Conservation (phyloP, 2,888 invertebrate species). For the Eristalis pertinax region DNA sequence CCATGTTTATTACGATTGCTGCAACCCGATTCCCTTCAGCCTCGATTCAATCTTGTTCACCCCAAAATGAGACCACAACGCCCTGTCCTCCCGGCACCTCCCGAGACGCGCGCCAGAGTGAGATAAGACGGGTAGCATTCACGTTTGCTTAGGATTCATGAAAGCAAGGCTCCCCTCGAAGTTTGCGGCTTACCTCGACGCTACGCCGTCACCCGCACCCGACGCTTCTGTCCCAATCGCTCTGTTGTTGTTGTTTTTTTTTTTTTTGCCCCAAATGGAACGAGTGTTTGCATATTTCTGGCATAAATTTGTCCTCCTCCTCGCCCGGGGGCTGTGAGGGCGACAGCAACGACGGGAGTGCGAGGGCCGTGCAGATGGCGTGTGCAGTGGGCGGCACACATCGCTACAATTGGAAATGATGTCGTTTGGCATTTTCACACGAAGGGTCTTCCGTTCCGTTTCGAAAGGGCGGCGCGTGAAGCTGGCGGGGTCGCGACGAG, state of each 20-base stretch:
- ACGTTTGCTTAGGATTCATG: conserved; percentile 36
- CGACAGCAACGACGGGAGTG: not conserved
- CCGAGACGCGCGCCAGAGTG: not conserved
- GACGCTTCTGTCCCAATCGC: not conserved
- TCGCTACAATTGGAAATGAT: conserved; percentile 41
- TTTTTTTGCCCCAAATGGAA: conserved; percentile 6
- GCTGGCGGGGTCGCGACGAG: not conserved
- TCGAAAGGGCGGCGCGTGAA: not conserved
- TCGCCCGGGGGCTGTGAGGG: not conserved
- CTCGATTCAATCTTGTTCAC: conserved; percentile 9
- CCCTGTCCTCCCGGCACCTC: not conserved
- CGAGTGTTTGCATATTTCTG: conserved; percentile 51
- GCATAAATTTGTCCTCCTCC: conserved; percentile 39
- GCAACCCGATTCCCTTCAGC: conserved; percentile 25
- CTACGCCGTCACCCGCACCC: not conserved
- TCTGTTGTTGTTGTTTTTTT: not conserved
- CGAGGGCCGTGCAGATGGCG: not conserved
- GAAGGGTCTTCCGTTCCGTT: conserved; percentile 17
- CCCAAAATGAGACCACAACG: conserved; percentile 5
- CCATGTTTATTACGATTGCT: conserved; percentile 39
- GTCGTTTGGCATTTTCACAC: conserved; percentile 43
- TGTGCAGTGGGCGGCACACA: conserved; percentile 11
- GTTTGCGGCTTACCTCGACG: not conserved
- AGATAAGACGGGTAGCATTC: conserved; percentile 1
- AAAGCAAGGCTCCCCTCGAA: conserved; percentile 7